A percentile compares a stretch with the other conserved stretches of the same genome.
These are phyloP conservation scores for Parapristionchus giblindavisi DNA, from an alignment of 2,888 invertebrate species.

Conservation along the genomic window DNA sequence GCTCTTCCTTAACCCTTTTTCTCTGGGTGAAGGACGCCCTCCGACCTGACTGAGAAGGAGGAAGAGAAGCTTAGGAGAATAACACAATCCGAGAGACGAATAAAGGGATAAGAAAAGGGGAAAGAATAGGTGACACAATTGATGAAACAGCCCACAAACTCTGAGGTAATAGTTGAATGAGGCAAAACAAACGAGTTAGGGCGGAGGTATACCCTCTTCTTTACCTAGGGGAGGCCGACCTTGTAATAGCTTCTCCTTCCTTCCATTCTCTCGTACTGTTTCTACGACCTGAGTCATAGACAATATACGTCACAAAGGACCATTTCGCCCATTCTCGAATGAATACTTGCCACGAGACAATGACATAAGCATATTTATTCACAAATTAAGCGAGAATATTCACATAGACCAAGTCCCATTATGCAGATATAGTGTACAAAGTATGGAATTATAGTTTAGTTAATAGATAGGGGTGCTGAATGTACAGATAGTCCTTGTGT, in stretches of 20 bases:
- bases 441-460: neutral
- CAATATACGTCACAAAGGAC: conserved; percentile 3
- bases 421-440: no score
- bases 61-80: no score
- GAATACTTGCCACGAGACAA: no score
- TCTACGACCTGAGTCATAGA: no score
- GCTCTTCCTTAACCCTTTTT: no score
- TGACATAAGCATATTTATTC: no score
- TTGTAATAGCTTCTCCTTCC: conserved; percentile 35
- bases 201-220: neutral
- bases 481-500: conserved; percentile 7
- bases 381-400: no score
- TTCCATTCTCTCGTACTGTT: conserved; percentile 4
- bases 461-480: conserved; percentile 21
- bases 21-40: neutral
- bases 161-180: conserved; percentile 6
- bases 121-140: conserved; percentile 9
- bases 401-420: no score
- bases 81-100: neutral
- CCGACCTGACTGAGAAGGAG: no score
- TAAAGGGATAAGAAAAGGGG: neutral
- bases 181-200: conserved; percentile 38
- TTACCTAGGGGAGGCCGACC: conserved; percentile 30
- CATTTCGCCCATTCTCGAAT: no score
- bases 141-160: conserved; percentile 27